phyloP scores from a whole-genome alignment of 1,140 invertebrate genomes.

The Macrotrachela quadricornifera region DNA sequence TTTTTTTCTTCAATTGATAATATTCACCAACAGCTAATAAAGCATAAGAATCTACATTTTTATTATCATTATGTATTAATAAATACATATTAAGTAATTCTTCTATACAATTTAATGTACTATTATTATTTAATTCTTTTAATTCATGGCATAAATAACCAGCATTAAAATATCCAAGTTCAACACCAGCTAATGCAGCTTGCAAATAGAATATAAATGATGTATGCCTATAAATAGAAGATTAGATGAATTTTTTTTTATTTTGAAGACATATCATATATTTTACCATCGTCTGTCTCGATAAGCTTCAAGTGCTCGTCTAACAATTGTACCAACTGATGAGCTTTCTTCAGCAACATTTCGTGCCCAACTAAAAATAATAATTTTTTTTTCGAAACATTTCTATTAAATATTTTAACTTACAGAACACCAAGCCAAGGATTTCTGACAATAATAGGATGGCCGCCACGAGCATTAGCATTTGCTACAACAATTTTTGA shows the following conservation, averaged over 20 bases:
- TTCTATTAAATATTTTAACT: not conserved
- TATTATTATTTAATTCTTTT: not conserved
- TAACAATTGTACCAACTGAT: not conserved
- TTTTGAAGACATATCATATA: too few species aligned
- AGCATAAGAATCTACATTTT: too few species aligned
- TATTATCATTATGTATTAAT: too few species aligned
- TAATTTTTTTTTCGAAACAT: too few species aligned
- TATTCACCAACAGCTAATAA: too few species aligned
- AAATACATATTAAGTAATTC: too few species aligned
- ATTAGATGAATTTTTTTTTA: too few species aligned
- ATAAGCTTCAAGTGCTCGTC: not conserved
- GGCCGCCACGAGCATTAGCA: not conserved
- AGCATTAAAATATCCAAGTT: not conserved
- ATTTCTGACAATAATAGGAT: not conserved
- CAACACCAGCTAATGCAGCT: not conserved
- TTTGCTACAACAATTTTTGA: not conserved
- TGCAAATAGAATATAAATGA: not conserved
- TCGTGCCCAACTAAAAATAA: not conserved
- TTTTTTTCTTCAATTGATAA: too few species aligned
- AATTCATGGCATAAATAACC: constrained; percentile 1
- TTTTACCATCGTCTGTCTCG: not conserved
- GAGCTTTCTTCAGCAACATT: not conserved
- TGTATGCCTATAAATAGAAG: not conserved
- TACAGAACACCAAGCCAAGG: not conserved
- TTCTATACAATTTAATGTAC: too few species aligned